Evolutionary conservation across 92 coral and sea anemone genomes (phyloP), one percentile per base, ranked within the genome.

Genomic region (Diadumene lineata): DNA sequence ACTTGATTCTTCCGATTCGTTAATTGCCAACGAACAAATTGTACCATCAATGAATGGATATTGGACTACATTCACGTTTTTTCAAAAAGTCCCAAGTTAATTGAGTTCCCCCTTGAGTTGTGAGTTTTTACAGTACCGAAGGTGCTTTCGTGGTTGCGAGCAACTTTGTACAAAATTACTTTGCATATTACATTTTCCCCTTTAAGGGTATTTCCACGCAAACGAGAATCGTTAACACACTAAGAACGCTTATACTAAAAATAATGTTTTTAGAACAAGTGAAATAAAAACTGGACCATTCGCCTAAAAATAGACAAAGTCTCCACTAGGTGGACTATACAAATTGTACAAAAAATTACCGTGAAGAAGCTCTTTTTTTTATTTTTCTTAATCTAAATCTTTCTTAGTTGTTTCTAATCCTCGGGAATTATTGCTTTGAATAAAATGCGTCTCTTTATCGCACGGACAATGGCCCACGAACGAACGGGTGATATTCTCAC

Each of bases 401-500:
- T 62, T 4, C 43, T 29, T 62, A 3, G 43, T 30, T 25, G 43
- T 28, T 6, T 16, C 8, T 62, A 58, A 58, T 58, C 64, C 64
- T 58, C 22, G 26, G 26, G 31, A 21, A 57, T 8, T 25, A 72
- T 11, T 28, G 25, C 21, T 50, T 23, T 19, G 50, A 72, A 2
- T 13, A 31, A 33, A 33, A 53, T 21, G 2, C 43, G 2, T 25
- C 11, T 23, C 11, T 50, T 58, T 51, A 17, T 51, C n/a, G 38
- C 2, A 25, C 55, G 44, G 55, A 53, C 50, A 56, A 21, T 10
- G 19, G 33, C 29, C 48, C 23, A 21, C 63, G 27, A 21, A 11
- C 33, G 18, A 9, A 72, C 77, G 66, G 38, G 77, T 57, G 66
- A 72, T 72, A 56, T 72, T 72, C 77, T 72, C 77, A 56, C 77